A percentile compares a stretch with the other conserved stretches of the same genome.
These are phyloP conservation scores for Calcarius lapponicus DNA, from an alignment of 2,797 vertebrate genomes.

Conservation along the genomic window DNA sequence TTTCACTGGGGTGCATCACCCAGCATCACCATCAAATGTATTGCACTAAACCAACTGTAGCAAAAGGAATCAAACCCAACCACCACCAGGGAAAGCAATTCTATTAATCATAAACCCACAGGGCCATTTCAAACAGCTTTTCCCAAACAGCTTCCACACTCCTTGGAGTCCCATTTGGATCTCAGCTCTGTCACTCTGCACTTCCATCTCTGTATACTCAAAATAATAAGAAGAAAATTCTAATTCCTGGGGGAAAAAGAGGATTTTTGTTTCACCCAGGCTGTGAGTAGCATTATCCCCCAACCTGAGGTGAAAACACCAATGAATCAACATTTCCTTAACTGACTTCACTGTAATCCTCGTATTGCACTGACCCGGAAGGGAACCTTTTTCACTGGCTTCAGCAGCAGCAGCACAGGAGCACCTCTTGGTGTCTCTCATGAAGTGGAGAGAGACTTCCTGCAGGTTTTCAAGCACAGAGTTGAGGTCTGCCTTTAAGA, in stretches of 20 bases:
- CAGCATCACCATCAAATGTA: background rate
- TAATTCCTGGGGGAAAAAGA: background rate
- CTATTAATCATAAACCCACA: background rate
- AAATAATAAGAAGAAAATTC: background rate
- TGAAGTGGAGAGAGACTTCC: background rate
- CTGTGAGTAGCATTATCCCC: background rate
- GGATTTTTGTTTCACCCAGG: background rate
- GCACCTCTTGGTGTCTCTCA: background rate
- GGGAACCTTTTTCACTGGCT: background rate
- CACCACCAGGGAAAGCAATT: background rate
- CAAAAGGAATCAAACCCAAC: background rate
- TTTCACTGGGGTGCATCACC: background rate
- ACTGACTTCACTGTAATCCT: background rate
- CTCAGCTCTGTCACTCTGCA: background rate
- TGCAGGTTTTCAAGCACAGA: background rate
- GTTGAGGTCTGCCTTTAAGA: background rate
- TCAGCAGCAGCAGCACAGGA: background rate
- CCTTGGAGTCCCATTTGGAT: background rate
- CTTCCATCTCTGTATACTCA: background rate
- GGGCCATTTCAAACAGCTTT: background rate
- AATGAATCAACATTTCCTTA: background rate
- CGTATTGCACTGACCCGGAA: background rate
- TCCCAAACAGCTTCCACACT: background rate
- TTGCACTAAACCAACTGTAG: background rate
- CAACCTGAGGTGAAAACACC: no score